These are phyloP conservation scores for Himantopus leucocephalus DNA, from an alignment of 2,113 vertebrate genomes.

Conservation along the genomic window DNA sequence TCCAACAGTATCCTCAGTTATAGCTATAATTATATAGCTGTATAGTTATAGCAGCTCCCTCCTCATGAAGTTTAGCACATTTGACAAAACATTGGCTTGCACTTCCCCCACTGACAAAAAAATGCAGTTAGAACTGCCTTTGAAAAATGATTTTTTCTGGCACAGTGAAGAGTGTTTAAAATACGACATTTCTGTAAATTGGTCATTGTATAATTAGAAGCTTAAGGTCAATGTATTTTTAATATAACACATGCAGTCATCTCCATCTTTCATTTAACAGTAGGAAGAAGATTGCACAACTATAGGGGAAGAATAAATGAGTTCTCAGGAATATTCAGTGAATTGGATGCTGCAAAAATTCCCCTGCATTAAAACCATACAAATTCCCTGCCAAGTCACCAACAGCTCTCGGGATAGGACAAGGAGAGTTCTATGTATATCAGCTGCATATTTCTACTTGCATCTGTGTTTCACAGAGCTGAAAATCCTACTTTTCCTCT, in stretches of 20 bases:
- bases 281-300: neutral
- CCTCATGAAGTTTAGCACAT: neutral
- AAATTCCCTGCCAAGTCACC: neutral
- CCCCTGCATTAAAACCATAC: neutral
- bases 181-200: neutral
- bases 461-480: neutral
- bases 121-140: neutral
- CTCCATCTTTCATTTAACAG: neutral
- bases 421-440: neutral
- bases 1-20: neutral
- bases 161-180: constrained; percentile 38
- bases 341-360: neutral
- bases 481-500: neutral
- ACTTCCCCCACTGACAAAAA: neutral
- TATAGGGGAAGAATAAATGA: neutral
- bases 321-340: neutral
- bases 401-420: neutral
- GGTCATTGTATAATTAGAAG: constrained; percentile 18
- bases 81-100: constrained; percentile 7
- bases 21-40: neutral
- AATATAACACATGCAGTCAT: neutral
- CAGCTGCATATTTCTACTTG: neutral
- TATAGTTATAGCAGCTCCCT: neutral
- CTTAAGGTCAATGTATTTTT: constrained; percentile 17
- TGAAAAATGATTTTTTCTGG: neutral